phyloP scores from a whole-genome alignment of 2,797 vertebrate species.

The Poeciliopsis infans region DNA sequence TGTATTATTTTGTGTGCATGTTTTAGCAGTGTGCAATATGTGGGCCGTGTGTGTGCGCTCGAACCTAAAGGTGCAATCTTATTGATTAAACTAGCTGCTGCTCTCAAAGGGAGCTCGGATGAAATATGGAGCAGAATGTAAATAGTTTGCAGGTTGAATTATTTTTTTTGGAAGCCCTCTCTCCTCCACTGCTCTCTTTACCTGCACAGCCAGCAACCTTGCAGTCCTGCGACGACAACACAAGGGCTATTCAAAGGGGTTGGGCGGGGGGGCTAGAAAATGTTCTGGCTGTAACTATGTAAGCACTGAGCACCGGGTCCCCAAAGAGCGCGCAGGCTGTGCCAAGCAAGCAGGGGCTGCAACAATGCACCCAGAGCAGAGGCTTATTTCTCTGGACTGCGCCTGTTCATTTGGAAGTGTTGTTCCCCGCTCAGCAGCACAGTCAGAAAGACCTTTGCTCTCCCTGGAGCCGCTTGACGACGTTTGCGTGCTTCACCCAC shows the following conservation, averaged over 20 bases:
- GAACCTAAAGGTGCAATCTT: slow-evolving; percentile 65
- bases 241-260: slow-evolving; percentile 57
- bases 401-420: slow-evolving; percentile 81
- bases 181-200: slow-evolving; percentile 40
- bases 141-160: slow-evolving; percentile 63
- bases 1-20: slow-evolving; percentile 13
- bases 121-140: slow-evolving; percentile 73
- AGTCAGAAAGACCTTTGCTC: slow-evolving; percentile 75
- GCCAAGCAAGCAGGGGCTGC: slow-evolving; percentile 66
- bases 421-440: slow-evolving; percentile 76
- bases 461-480: slow-evolving; percentile 65
- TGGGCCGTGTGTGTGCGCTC: slow-evolving; percentile 26
- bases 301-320: slow-evolving; percentile 67
- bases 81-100: slow-evolving; percentile 72
- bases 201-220: slow-evolving; percentile 59
- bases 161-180: slow-evolving; percentile 32
- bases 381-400: slow-evolving; percentile 74
- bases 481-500: slow-evolving; percentile 46
- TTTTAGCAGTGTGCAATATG: slow-evolving; percentile 8
- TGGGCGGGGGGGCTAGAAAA: slow-evolving; percentile 34
- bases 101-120: slow-evolving; percentile 61
- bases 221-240: slow-evolving; percentile 52
- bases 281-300: slow-evolving; percentile 68
- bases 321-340: slow-evolving; percentile 60
- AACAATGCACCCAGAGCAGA: slow-evolving; percentile 73